Evolutionary conservation across 1,140 invertebrate species (phyloP), one percentile per base, ranked within the genome.

Genomic region (Physella acuta): DNA sequence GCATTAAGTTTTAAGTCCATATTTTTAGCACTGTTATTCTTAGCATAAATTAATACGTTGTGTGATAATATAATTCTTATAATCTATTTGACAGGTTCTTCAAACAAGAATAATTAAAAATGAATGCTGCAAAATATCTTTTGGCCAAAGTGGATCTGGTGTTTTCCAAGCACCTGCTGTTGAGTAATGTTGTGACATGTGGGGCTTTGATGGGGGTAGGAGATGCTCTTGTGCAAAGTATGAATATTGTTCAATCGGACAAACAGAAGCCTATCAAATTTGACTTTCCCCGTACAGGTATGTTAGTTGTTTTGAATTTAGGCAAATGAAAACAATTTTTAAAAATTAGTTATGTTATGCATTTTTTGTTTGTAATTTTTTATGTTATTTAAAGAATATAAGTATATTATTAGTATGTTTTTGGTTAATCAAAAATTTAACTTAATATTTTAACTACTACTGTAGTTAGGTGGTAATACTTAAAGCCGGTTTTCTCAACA

Each of bases 141-240:
- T 5, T n/a, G 16, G 20, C 8, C 20, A 30, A 30, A 33, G 16
- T 58, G 14, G 28, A 66, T n/a, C 59, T 44, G 20, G 37, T 68
- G 2, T 68, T 49, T 51, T 53, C 28, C 26, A 70, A 70, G 24
- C 49, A 70, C 34, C 52, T 70, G 0, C 44, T 70, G 28, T 33
- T 51, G 11, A 70, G 58, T 3, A 70, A 70, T 39, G 39, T 62
- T 62, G 59, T 62, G 11, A 62, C 68, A 36, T 70, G 68, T 70
- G 68, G 68, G 4, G 30, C 39, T 36, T 51, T 70, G 8, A 26
- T 70, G 24, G 60, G 58, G 3, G 11, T 70, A 17, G 68, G 68
- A 37, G 68, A 70, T 34, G 36, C n/a, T 28, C 3, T 61, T 11
- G 68, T 70, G 16, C 68, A 70, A 30, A 17, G 24, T 26, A 68